Base-by-base conservation (phyloP, 1,140 invertebrate species). In the Eueides isabella region DNA sequence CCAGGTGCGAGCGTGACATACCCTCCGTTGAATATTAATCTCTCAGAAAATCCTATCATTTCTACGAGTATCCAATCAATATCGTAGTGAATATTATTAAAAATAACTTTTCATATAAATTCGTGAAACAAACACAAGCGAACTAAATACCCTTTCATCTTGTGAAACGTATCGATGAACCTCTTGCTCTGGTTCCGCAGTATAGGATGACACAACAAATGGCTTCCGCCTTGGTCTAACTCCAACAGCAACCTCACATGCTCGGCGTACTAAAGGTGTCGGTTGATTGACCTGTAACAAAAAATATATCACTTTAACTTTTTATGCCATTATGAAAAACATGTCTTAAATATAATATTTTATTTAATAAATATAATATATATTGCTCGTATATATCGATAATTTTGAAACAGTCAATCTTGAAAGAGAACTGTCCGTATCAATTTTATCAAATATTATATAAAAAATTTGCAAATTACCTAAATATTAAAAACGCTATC, bases 211-310 rank as follows among this genome's bases (percentile, higher is more conserved):
- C 26, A 71, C 68, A 1, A 85, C 83, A 62, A 87, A 88, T 30
- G 89, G 87, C 41, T 85, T 88, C 11, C 81, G 77, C 5, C 87
- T 79, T 7, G 82, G 77, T 61, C 87, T 80, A 5, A 61, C 23
- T 5, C 89, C 88, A n/a, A 87, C 81, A 7, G 90, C 90, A 19
- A 92, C 85, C 66, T 92, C 88, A 71, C 88, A 92, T 33, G 88
- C 90, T 2, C 90, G 85, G 19, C 83, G 84, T 84, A 84, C 87
- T 68, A 92, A 79, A 70, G 85, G 70, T 62, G 88, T 90, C 0
- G 89, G 86, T 71, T 92, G 90, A 63, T 88, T 89, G 9, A 77
- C 72, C 87, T 90, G 80, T 14, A 91, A 89, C 86, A 86, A 91
- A 67, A 14, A 11, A 48, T 19, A 55, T 55, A 12, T 11, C 3